These are phyloP conservation scores for Hesperophylax magnus DNA, from an alignment of 1,140 invertebrate species.

Conservation along the genomic window DNA sequence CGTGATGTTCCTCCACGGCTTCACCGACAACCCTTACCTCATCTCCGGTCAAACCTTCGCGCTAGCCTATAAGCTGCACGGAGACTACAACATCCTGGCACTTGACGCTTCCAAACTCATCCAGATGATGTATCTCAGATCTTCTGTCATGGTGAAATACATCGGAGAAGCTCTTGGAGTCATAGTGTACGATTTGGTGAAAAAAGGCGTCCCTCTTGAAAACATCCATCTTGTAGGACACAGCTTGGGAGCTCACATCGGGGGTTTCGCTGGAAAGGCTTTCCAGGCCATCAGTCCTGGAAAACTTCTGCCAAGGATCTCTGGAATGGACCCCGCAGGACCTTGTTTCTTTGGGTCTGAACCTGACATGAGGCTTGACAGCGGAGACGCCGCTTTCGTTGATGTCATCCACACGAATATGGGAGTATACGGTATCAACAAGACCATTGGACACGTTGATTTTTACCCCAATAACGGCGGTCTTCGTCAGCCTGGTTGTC, in stretches of 20 bases:
- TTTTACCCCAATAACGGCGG: conserved; percentile 78
- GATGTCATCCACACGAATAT: conserved; percentile 82
- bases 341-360: conserved; percentile 75
- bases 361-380: conserved; percentile 71
- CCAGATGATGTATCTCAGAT: conserved; percentile 32
- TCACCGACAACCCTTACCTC: conserved; percentile 64
- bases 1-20: conserved; percentile 62
- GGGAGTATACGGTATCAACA: conserved; percentile 67
- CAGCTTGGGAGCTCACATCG: conserved; percentile 52
- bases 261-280: conserved; percentile 47
- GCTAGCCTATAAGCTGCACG: conserved; percentile 59
- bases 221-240: conserved; percentile 48
- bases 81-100: conserved; percentile 57
- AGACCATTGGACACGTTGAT: conserved; percentile 71
- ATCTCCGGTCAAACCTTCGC: conserved; percentile 60
- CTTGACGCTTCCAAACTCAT: conserved; percentile 48
- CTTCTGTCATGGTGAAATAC: conserved; percentile 41
- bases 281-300: conserved; percentile 8
- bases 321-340: conserved; percentile 81
- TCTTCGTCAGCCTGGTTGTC: conserved; percentile 75
- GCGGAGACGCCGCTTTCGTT: conserved; percentile 78
- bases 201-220: conserved; percentile 12
- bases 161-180: conserved; percentile 46
- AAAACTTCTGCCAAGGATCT: conserved; percentile 65
- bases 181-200: conserved; percentile 29